Conservation (phyloP, 2,113 vertebrate genomes). For the Pedionomus torquatus region DNA sequence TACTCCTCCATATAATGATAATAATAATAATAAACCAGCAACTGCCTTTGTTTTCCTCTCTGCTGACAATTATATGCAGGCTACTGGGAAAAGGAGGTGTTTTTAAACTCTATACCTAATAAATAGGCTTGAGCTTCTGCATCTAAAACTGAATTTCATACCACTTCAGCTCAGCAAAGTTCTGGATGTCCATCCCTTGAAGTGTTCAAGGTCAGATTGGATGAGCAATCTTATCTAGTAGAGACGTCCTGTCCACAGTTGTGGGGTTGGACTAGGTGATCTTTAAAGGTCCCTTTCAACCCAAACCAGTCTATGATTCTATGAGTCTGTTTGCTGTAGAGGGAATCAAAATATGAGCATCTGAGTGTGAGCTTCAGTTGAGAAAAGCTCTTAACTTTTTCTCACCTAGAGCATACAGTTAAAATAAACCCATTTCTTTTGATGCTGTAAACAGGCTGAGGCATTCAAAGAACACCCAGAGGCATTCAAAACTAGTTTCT, state of each 20-base stretch:
- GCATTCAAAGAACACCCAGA: neutral
- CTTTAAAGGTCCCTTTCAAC: neutral
- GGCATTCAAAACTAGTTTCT: neutral
- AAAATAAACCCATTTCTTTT: neutral
- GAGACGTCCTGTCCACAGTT: neutral
- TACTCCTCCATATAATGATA: no score
- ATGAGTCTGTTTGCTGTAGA: neutral
- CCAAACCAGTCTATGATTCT: neutral
- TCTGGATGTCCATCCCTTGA: neutral
- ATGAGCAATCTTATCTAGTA: neutral
- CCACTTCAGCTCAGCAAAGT: neutral
- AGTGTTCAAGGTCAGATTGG: neutral
- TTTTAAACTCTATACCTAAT: neutral
- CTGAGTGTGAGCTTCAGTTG: neutral
- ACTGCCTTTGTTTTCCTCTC: neutral
- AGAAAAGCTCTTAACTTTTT: neutral
- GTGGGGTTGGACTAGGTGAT: neutral
- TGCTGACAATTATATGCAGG: neutral
- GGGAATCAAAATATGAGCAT: neutral
- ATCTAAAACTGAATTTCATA: neutral
- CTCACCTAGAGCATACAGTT: neutral
- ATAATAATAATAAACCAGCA: neutral
- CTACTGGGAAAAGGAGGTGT: neutral
- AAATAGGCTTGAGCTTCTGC: neutral
- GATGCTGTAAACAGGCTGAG: neutral